Conservation (phyloP, 1,140 invertebrate species). For the Polyergus mexicanus region DNA sequence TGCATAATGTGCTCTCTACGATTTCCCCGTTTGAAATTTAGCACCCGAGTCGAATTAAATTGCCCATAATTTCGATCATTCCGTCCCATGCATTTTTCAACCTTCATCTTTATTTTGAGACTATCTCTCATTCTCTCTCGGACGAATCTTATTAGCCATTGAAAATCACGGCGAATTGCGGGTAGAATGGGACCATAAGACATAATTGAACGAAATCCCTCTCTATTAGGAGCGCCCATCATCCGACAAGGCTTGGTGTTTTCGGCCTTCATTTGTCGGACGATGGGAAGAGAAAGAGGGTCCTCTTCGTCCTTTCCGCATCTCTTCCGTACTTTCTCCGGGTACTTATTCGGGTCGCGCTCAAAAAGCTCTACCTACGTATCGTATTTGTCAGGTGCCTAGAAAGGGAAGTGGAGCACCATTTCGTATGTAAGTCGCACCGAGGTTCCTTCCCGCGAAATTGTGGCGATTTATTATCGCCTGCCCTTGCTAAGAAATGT, state of each 20-base stretch:
- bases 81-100: neutral
- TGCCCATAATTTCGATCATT: conserved; percentile 49
- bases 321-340: conserved; percentile 48
- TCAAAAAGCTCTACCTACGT: conserved; percentile 78
- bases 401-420: conserved; percentile 46
- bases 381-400: conserved; percentile 82
- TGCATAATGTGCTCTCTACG: conserved; percentile 3
- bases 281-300: neutral
- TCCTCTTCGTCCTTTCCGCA: neutral
- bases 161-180: conserved; percentile 62
- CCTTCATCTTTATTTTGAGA: conserved; percentile 2
- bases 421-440: conserved; percentile 77
- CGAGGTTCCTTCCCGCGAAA: conserved; percentile 75
- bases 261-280: conserved; percentile 57
- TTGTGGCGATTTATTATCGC: conserved; percentile 82
- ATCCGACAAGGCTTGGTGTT: conserved; percentile 62
- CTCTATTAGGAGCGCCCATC: conserved; percentile 78
- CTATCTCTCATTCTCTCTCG: neutral
- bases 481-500: conserved; percentile 50
- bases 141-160: conserved; percentile 30
- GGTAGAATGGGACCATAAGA: conserved; percentile 73
- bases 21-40: conserved; percentile 34
- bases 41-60: conserved; percentile 46
- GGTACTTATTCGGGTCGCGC: conserved; percentile 59
- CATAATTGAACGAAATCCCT: conserved; percentile 82